These are phyloP conservation scores for Bos indicus DNA, from an alignment of 2,113 vertebrate species.

Conservation along the genomic window DNA sequence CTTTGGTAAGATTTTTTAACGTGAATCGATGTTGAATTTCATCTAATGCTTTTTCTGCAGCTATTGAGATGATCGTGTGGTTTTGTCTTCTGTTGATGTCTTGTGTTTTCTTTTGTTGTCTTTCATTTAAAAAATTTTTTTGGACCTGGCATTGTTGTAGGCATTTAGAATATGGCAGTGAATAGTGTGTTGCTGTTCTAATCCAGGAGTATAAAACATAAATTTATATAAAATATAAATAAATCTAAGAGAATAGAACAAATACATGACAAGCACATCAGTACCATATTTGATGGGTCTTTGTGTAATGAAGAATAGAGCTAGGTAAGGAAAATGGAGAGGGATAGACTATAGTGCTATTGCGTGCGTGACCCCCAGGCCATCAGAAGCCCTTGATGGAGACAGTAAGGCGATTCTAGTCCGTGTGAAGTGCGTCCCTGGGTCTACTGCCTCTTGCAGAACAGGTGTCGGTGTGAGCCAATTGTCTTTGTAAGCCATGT, in stretches of 20 bases:
- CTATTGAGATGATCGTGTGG: background rate
- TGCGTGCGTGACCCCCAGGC: background rate
- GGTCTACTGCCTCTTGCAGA: background rate
- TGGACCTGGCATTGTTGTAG: background rate
- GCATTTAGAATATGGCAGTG: background rate
- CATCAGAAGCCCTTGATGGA: background rate
- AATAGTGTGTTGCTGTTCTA: background rate
- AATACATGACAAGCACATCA: background rate
- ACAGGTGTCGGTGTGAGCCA: background rate
- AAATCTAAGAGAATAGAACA: background rate
- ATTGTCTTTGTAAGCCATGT: background rate
- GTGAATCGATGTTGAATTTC: background rate
- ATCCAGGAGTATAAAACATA: background rate
- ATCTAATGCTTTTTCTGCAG: background rate
- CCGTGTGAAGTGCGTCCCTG: background rate
- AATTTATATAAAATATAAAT: background rate
- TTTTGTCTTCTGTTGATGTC: background rate
- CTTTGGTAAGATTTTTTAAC: background rate
- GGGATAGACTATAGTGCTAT: fast-evolving
- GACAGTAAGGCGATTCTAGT: background rate
- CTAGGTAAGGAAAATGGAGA: background rate
- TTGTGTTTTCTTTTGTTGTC: background rate
- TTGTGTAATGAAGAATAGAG: background rate
- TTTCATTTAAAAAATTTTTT: background rate
- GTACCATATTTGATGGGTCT: background rate